phyloP scores from a whole-genome alignment of 2,888 invertebrate genomes.

The Limnephilus rhombicus region DNA sequence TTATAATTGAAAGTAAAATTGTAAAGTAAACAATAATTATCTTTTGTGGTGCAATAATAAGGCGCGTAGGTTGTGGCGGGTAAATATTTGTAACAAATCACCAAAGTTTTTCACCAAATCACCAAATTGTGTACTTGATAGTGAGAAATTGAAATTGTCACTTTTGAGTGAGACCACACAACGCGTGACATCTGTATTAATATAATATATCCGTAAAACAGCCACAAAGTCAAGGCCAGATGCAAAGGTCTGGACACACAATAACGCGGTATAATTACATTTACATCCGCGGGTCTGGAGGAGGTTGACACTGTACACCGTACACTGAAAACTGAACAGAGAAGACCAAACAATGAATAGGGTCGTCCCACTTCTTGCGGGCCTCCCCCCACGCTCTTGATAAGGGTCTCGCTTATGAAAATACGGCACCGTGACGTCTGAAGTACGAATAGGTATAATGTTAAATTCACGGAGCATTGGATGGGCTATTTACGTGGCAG shows the following conservation, averaged over 20 bases:
- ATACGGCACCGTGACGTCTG: constrained; percentile 40
- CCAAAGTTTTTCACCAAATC: too few species aligned
- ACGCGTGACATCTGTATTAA: too few species aligned
- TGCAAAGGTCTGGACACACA: background rate
- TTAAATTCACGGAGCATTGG: constrained; percentile 34
- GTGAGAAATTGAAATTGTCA: too few species aligned
- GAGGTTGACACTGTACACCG: background rate
- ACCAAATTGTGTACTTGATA: too few species aligned
- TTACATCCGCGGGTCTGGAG: background rate
- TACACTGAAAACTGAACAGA: background rate
- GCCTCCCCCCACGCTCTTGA: constrained; percentile 12
- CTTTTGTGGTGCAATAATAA: too few species aligned
- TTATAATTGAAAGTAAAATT: too few species aligned
- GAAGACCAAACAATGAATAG: constrained; percentile 15
- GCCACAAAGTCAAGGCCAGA: background rate
- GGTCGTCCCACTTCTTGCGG: constrained; percentile 40
- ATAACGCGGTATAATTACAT: constrained; percentile 11
- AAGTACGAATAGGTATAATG: constrained; percentile 9
- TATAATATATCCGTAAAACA: background rate
- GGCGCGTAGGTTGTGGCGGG: too few species aligned
- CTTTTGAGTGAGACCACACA: too few species aligned
- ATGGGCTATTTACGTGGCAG: constrained; percentile 42
- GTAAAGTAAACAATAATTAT: too few species aligned
- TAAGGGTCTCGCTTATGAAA: constrained; percentile 43
- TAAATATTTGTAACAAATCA: too few species aligned